Percentiles rank a stretch among this genome's conserved stretches.
Conservation (phyloP, 2,888 invertebrate genomes). For the Parnassius smintheus region DNA sequence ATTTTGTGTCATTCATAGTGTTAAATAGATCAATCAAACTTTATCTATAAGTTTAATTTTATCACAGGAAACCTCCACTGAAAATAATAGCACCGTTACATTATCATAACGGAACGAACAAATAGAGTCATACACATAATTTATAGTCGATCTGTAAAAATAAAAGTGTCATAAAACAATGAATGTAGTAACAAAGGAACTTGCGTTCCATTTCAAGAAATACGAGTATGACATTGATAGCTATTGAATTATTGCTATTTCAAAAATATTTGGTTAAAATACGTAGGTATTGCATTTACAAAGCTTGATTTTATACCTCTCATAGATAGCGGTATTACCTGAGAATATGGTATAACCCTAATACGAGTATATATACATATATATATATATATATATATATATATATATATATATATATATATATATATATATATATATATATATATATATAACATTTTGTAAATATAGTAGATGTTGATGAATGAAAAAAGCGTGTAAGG, state of each 20-base stretch:
- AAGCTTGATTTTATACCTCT: too few relatives aligned
- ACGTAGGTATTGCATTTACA: too few relatives aligned
- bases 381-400: too few relatives aligned
- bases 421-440: too few relatives aligned
- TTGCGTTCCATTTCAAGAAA: slow-evolving; percentile 19
- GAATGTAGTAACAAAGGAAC: slow-evolving; percentile 37
- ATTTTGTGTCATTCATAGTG: too few relatives aligned
- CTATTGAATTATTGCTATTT: not conserved
- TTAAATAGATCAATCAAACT: not conserved
- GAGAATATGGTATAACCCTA: too few relatives aligned
- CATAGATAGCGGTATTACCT: too few relatives aligned
- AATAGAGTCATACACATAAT: slow-evolving; percentile 44
- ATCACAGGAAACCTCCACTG: slow-evolving; percentile 17
- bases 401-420: too few relatives aligned
- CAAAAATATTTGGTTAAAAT: not conserved
- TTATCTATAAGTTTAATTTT: slow-evolving; percentile 4
- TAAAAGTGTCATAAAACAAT: slow-evolving; percentile 43
- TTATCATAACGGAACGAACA: slow-evolving; percentile 43
- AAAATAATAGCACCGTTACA: slow-evolving; percentile 35
- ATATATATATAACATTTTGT: too few relatives aligned
- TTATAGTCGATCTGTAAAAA: slow-evolving; percentile 44
- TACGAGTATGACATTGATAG: not conserved
- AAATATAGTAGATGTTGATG: too few relatives aligned
- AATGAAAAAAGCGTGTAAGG: too few relatives aligned
- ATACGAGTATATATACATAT: too few relatives aligned